Evolutionary conservation across 2,113 vertebrate genomes (phyloP).

Genomic region (Phoenicopterus ruber): DNA sequence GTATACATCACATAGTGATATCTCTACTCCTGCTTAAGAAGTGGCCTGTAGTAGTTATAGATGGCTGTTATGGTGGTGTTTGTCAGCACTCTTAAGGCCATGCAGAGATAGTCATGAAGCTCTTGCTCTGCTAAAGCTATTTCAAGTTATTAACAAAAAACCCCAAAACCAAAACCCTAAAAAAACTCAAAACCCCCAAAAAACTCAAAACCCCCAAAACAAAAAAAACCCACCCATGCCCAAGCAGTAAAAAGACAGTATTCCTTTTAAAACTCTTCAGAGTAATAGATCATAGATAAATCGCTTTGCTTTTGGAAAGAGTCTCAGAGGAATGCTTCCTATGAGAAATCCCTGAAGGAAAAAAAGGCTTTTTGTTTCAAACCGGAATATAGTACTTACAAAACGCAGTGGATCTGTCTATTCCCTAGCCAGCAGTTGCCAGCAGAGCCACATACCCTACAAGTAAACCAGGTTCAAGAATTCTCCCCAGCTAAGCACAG

Average conservation of each 20-base stretch:
- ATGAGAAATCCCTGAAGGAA: not conserved
- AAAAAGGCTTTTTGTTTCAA: not conserved
- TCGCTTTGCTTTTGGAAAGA: not conserved
- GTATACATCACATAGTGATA: not conserved
- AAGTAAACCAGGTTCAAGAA: not conserved
- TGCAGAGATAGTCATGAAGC: not conserved
- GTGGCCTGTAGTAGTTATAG: not conserved
- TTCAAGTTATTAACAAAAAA: too few species aligned
- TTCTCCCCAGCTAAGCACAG: not conserved
- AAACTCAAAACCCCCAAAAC: too few species aligned
- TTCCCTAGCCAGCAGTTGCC: not conserved
- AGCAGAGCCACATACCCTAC: not conserved
- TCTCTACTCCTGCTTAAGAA: not conserved
- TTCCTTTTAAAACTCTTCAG: not conserved
- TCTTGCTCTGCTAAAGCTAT: not conserved
- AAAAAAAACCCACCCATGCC: rapidly evolving
- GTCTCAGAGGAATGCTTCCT: not conserved
- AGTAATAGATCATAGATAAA: not conserved
- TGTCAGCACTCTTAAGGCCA: not conserved
- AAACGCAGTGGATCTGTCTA: not conserved
- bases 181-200: too few species aligned
- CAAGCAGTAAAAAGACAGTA: not conserved
- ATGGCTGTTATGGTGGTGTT: not conserved
- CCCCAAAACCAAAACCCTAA: too few species aligned
- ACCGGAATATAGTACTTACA: not conserved